Evolutionary conservation across 92 coral and sea anemone species (phyloP), one percentile per base, ranked within the genome.

Genomic region (Hydrozoanthus gracilis): DNA sequence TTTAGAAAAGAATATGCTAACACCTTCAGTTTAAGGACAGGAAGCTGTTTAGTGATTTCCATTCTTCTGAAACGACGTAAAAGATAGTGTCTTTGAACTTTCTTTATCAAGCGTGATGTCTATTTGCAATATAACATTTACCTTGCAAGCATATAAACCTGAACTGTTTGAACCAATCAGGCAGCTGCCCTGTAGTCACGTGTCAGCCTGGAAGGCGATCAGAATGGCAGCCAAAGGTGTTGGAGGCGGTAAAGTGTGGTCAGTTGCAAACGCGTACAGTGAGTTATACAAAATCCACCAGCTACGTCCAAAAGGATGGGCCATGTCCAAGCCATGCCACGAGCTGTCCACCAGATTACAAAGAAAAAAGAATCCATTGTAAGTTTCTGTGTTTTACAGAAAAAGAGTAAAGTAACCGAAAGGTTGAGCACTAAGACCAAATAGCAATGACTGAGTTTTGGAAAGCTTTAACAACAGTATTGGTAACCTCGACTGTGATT

Each of bases 291-390:
- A 44, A 62, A 49, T 3, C 47, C 7, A 14, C 56, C 52, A 17
- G 46, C 65, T 71, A 71, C 78, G 51, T 58, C 7, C 35, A 5
- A 27, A 90, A 87, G 78, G 75, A 11, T 61, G 92, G 78, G 11
- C 4, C 48, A 56, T 95, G 98, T 10, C 94, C 96, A n/a, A 79
- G 93, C 3, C 66, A 91, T 86, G 87, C 90, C 13, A 91, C 84
- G 51, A 82, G 47, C 44, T 95, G 98, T 82, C 94, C 96, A 7
- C 83, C 73, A 49, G 92, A 87, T 67, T 67, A 91, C 49, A 73
- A 50, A 67, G 98, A 94, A 64, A 87, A 62, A 1, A 84, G 98
- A 82, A 76, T 82, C 49, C 98, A 89, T 52, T 95, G 98, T 95
- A 91, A 71, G 98, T 54, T n/a, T 16, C 18, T 15, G 35, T 3